Percentiles rank a stretch among this genome's conserved stretches.
phyloP scores from a whole-genome alignment of 2,888 invertebrate genomes.

The Athalia circularis region DNA sequence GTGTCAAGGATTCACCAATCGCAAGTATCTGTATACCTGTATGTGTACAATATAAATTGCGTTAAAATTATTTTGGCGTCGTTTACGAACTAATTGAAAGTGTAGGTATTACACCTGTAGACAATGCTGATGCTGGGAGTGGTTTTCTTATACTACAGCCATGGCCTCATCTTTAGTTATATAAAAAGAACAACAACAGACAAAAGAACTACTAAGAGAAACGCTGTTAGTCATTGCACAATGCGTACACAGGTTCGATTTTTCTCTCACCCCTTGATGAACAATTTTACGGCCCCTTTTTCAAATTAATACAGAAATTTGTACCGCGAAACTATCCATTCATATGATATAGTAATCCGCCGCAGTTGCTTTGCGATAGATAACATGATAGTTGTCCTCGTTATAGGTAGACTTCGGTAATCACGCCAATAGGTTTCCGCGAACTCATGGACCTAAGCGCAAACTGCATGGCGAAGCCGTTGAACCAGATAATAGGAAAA shows the following conservation, averaged over 20 bases:
- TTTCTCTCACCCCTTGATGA: neutral
- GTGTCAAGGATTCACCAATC: constrained; percentile 37
- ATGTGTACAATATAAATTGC: neutral
- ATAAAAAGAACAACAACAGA: constrained; percentile 2
- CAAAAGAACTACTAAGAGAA: neutral
- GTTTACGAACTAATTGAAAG: neutral
- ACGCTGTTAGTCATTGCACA: neutral
- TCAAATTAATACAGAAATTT: no score
- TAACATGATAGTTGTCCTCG: constrained; percentile 38
- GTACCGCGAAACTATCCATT: no score
- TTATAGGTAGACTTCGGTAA: neutral
- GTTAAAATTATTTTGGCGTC: constrained; percentile 15
- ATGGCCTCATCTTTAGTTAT: constrained; percentile 38
- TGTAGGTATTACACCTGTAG: no score
- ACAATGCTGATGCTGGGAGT: constrained; percentile 13
- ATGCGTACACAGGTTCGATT: neutral
- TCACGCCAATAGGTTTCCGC: neutral
- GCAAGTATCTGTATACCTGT: neutral
- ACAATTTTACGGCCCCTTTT: neutral
- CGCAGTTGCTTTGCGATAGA: constrained; percentile 30
- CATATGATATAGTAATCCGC: neutral
- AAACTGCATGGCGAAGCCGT: neutral
- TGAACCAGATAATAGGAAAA: constrained; percentile 36
- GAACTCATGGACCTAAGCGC: no score
- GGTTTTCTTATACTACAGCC: constrained; percentile 22